phyloP scores from a whole-genome alignment of 2,113 vertebrate species.

The Phalacrocorax carbo region DNA sequence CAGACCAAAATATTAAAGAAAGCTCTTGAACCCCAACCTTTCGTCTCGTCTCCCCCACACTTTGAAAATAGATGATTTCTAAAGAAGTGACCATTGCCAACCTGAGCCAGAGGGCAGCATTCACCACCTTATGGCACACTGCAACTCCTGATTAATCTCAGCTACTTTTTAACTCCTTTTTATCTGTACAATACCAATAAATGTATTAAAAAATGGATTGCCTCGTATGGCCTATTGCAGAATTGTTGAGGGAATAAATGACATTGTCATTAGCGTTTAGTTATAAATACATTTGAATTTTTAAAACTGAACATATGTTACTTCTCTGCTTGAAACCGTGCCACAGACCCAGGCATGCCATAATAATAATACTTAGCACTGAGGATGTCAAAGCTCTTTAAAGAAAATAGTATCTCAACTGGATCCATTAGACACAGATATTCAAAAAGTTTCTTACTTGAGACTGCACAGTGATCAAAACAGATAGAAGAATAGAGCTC shows the following conservation, averaged over 20 bases:
- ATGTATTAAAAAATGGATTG: background rate
- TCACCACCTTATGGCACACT: constrained; percentile 8
- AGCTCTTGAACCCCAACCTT: background rate
- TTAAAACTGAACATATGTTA: constrained; percentile 9
- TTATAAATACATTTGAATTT: constrained; percentile 54
- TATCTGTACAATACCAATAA: background rate
- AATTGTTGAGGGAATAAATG: constrained; percentile 35
- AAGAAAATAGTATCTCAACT: background rate
- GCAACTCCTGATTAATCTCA: background rate
- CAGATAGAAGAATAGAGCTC: background rate
- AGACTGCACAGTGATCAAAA: background rate
- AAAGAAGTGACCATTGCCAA: constrained; percentile 38
- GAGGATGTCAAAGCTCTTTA: background rate
- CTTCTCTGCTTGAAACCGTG: background rate
- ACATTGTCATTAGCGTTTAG: background rate
- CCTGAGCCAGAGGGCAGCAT: constrained; percentile 65
- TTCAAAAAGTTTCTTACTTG: background rate
- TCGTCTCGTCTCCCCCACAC: background rate
- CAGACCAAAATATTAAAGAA: background rate
- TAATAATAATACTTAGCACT: background rate
- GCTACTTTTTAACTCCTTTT: background rate
- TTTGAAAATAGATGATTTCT: background rate
- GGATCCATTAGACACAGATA: background rate
- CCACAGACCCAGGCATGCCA: background rate
- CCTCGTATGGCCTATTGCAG: background rate